A percentile compares a stretch with the other conserved stretches of the same genome.
These are phyloP conservation scores for Celastrina argiolus DNA, from an alignment of 2,888 invertebrate species.

Conservation along the genomic window DNA sequence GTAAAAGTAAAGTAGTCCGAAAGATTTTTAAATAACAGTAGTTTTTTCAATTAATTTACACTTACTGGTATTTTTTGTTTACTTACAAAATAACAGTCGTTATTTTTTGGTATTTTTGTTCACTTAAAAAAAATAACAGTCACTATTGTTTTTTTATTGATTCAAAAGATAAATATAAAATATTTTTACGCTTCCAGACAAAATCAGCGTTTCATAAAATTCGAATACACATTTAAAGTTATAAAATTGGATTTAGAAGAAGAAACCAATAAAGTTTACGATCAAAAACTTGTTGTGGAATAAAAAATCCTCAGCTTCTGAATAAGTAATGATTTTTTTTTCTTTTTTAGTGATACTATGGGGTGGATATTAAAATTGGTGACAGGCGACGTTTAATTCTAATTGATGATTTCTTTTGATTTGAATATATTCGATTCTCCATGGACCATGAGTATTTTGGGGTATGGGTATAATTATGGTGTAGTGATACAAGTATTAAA, in stretches of 20 bases:
- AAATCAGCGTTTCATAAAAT: neutral
- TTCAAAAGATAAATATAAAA: too few species aligned
- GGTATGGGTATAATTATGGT: neutral
- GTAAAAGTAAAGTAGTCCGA: too few species aligned
- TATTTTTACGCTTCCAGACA: neutral
- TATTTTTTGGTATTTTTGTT: too few species aligned
- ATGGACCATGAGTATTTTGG: neutral
- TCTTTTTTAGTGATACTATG: constrained; percentile 32
- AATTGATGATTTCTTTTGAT: constrained; percentile 35
- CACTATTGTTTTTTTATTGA: too few species aligned
- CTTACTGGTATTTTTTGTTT: too few species aligned
- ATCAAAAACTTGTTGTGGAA: neutral
- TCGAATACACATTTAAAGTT: neutral
- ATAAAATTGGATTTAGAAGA: neutral
- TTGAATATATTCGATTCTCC: constrained; percentile 25
- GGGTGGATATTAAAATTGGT: constrained; percentile 34
- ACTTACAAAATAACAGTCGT: too few species aligned
- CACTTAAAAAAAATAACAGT: too few species aligned
- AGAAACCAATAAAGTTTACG: neutral
- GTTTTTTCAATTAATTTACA: too few species aligned
- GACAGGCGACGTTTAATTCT: constrained; percentile 33
- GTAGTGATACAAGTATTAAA: neutral
- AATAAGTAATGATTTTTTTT: constrained; percentile 37
- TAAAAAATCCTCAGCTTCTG: constrained; percentile 34
- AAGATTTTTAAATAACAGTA: too few species aligned